These are phyloP conservation scores for Mustelus asterias DNA, from an alignment of 2,113 vertebrate genomes.

Conservation along the genomic window DNA sequence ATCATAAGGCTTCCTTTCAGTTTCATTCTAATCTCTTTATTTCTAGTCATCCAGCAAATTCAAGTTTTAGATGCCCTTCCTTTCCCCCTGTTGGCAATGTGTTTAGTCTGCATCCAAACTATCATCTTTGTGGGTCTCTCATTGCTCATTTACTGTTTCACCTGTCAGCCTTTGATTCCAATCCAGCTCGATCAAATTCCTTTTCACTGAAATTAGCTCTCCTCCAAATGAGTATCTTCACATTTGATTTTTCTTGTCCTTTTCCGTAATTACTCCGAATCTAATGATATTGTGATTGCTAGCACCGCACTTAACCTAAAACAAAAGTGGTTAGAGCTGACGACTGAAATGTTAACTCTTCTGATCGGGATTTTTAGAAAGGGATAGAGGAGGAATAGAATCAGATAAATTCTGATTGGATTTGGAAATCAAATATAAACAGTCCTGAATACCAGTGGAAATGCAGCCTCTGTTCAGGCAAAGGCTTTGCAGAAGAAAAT, in stretches of 20 bases:
- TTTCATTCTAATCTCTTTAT: background rate
- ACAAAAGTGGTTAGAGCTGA: background rate
- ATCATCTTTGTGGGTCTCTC: background rate
- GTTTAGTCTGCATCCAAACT: background rate
- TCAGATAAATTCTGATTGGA: background rate
- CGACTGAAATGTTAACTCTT: background rate
- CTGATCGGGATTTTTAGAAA: background rate
- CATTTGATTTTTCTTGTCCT: background rate
- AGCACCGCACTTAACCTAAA: background rate
- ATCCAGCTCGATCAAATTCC: background rate
- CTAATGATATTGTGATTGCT: background rate
- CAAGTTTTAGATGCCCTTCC: background rate
- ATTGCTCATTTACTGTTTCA: background rate
- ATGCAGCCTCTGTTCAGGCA: background rate
- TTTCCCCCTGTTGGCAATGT: background rate
- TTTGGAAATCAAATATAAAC: background rate
- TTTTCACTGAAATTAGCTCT: background rate
- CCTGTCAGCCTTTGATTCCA: background rate
- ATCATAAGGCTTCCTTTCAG: background rate
- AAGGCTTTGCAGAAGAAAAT: background rate
- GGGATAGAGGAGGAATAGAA: background rate
- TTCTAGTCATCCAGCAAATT: background rate
- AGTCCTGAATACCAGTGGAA: background rate
- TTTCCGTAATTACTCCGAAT: background rate
- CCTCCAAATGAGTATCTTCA: background rate